Conservation (phyloP, 1,140 invertebrate species). For the Caerostris extrusa region DNA sequence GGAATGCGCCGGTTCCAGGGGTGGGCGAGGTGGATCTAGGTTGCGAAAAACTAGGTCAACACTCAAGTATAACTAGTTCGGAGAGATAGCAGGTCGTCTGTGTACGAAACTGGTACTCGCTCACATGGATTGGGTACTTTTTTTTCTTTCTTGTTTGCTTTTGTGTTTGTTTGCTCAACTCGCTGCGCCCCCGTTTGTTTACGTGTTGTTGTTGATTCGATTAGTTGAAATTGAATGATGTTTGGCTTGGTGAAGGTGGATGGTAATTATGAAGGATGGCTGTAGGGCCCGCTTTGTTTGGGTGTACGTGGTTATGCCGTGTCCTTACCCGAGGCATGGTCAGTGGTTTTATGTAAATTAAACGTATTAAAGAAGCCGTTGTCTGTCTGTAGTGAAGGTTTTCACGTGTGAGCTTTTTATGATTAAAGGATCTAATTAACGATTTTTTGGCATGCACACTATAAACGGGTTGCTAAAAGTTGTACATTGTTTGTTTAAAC, state of each 20-base stretch:
- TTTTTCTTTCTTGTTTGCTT: neutral
- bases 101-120: neutral
- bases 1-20: constrained; percentile 47
- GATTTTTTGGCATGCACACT: no score
- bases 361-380: no score
- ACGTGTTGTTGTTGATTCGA: neutral
- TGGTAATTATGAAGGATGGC: neutral
- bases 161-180: neutral
- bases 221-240: neutral
- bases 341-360: neutral
- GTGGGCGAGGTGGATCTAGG: constrained; percentile 41
- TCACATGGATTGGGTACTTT: no score
- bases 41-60: constrained; percentile 55
- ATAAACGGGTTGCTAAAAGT: no score
- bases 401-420: no score
- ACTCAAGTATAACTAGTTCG: constrained; percentile 67
- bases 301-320: neutral
- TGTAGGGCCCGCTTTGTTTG: neutral
- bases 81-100: neutral
- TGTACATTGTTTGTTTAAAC: no score
- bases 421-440: no score
- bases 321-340: neutral
- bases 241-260: neutral
- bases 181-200: constrained; percentile 12
- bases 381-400: no score